Base-by-base conservation (phyloP, 2,113 vertebrate genomes). In the Lichenostomus cassidix region DNA sequence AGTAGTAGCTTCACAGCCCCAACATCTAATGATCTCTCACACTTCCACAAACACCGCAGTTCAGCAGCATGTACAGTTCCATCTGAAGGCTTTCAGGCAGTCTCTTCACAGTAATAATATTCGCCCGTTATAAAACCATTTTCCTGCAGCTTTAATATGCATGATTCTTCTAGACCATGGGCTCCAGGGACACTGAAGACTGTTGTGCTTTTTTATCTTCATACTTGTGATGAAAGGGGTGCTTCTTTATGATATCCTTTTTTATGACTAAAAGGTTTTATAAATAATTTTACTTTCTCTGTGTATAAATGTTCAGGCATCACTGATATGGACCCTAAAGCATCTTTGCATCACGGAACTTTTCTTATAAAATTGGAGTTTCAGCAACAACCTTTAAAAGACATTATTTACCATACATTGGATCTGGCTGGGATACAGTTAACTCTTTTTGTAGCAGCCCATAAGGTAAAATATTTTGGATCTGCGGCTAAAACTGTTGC, bases 241-340 rank as follows among this genome's bases (percentile, higher is more conserved):
- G 27, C 8, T 37, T 62, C 56, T 89, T 87, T 50, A 37, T 9
- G 79, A 42, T 19, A 69, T 6, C 5, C 11, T 68, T 83, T 71
- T 10, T 74, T 62, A 39, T 69, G 28, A 49, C 15, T 21, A 64
- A 53, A 68, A 59, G 3, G 0, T 49, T 46, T 69, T n/a, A 1
- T 25, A 55, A 69, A 39, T 64, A 58, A 31, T 81, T 85, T 69
- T 73, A 6, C 49, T 68, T 85, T 53, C 23, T 71, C 15, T 70
- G 11, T 42, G 12, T 15, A 15, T 69, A n/a, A 81, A 24, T 28
- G 4, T 58, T 81, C 33, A 84, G 46, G 4, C 24, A 50, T 3
- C 3, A 5, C 24, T 63, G 33, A 33, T 33, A 20, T 7, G 15
- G 5, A 1, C 16, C 3, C 0, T 52, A 19, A 87, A 42, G 15